A percentile compares a stretch with the other conserved stretches of the same genome.
Evolutionary conservation across 1,140 invertebrate species (phyloP).

Genomic region (Cataglyphis hispanica): DNA sequence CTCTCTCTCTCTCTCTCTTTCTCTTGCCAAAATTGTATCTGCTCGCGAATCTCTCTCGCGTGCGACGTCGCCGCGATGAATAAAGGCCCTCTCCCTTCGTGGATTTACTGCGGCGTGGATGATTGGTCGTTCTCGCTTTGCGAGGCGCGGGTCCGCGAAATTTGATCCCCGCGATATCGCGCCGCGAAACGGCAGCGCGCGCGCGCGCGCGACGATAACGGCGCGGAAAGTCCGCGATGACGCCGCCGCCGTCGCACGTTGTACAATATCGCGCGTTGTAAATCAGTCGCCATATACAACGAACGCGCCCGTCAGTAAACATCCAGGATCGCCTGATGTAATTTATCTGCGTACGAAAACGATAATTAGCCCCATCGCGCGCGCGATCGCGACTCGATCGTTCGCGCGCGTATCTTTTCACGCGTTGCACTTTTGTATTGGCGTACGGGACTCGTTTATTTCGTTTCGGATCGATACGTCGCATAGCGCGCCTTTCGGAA

Average conservation of each 20-base stretch:
- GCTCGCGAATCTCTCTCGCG: background rate
- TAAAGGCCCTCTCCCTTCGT: background rate
- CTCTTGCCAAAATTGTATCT: slow-evolving; percentile 8
- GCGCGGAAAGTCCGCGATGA: slow-evolving; percentile 65
- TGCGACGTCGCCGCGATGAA: slow-evolving; percentile 30
- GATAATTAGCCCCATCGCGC: slow-evolving; percentile 68
- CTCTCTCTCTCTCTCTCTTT: background rate
- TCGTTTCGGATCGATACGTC: slow-evolving; percentile 41
- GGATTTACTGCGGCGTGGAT: slow-evolving; percentile 42
- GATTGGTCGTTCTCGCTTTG: slow-evolving; percentile 37
- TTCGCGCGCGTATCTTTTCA: background rate
- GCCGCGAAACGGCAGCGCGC: slow-evolving; percentile 51
- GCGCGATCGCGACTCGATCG: background rate
- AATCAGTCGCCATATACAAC: slow-evolving; percentile 70
- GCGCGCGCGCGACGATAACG: slow-evolving; percentile 37
- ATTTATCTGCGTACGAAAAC: slow-evolving; percentile 68
- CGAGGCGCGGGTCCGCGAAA: slow-evolving; percentile 54
- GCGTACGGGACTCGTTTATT: slow-evolving; percentile 11
- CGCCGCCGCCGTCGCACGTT: background rate
- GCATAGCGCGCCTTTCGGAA: slow-evolving; percentile 28
- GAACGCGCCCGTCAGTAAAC: slow-evolving; percentile 67
- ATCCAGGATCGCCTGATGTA: slow-evolving; percentile 62
- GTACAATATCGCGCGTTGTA: slow-evolving; percentile 57
- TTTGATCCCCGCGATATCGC: slow-evolving; percentile 71
- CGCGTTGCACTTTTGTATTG: slow-evolving; percentile 13